A percentile compares a stretch with the other conserved stretches of the same genome.
Evolutionary conservation across 2,797 vertebrate genomes (phyloP).

Genomic region (Sorex maritimensis): DNA sequence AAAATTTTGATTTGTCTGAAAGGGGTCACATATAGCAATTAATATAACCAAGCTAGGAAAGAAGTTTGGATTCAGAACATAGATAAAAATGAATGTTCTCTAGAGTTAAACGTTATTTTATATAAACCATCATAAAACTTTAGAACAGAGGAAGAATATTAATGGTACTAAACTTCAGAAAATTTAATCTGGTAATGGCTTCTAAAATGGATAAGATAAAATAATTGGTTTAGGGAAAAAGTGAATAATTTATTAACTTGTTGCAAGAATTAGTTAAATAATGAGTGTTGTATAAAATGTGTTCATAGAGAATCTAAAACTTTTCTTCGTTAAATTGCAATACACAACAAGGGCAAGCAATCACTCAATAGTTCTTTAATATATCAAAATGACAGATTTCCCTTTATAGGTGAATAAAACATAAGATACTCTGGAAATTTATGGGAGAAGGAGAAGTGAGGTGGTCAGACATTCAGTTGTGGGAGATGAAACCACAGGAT

Average conservation of each 20-base stretch:
- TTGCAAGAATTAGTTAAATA: slow-evolving; percentile 41
- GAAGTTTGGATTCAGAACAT: not conserved
- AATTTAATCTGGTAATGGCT: slow-evolving; percentile 46
- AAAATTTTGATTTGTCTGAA: not conserved
- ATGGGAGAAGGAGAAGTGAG: not conserved
- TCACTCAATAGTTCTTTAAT: not conserved
- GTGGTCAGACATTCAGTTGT: not conserved
- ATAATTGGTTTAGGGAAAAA: slow-evolving; percentile 23
- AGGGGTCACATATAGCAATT: not conserved
- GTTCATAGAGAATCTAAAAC: slow-evolving; percentile 16
- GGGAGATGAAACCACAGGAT: not conserved
- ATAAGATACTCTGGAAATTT: not conserved
- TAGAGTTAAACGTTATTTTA: slow-evolving; percentile 17
- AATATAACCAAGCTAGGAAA: not conserved
- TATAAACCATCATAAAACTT: not conserved
- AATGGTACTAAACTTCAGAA: not conserved
- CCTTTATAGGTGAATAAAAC: not conserved
- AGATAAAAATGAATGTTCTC: not conserved
- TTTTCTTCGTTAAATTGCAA: slow-evolving; percentile 1
- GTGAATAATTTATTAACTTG: slow-evolving; percentile 33
- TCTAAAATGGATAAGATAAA: slow-evolving; percentile 49
- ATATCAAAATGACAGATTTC: not conserved
- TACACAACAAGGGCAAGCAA: not conserved
- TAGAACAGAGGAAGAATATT: slow-evolving; percentile 16
- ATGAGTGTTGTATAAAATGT: not conserved